Evolutionary conservation across 2,888 invertebrate species (phyloP).

Genomic region (Drosophila kuntzei): DNA sequence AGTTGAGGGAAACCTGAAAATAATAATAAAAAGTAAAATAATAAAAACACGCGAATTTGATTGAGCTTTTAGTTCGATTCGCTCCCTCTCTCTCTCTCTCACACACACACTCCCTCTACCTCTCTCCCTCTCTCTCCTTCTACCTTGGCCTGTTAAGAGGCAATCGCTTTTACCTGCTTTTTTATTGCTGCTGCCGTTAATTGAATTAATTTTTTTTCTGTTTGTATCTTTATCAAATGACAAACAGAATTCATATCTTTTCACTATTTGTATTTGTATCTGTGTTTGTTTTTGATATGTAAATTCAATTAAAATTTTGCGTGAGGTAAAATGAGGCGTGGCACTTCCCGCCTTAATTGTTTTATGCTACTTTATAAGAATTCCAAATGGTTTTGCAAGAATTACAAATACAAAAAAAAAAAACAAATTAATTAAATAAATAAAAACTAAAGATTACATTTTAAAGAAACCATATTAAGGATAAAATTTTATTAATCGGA

Average conservation of each 20-base stretch:
- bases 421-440: not conserved
- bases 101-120: not conserved
- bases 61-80: slow-evolving; percentile 62
- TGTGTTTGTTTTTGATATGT: slow-evolving; percentile 55
- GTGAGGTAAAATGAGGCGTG: slow-evolving; percentile 57
- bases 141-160: slow-evolving; percentile 37
- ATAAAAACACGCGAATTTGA: slow-evolving; percentile 65
- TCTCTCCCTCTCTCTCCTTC: not conserved
- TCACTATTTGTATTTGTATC: slow-evolving; percentile 10
- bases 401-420: not conserved
- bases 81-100: not conserved
- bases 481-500: no score
- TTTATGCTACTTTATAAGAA: no score
- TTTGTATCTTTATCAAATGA: slow-evolving; percentile 60
- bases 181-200: slow-evolving; percentile 70
- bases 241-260: slow-evolving; percentile 61
- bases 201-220: slow-evolving; percentile 69
- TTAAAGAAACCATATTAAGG: not conserved
- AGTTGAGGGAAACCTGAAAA: slow-evolving; percentile 25
- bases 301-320: slow-evolving; percentile 79
- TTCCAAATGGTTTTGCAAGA: no score
- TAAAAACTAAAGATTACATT: not conserved
- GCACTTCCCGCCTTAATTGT: slow-evolving; percentile 46
- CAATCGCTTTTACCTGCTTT: slow-evolving; percentile 45
- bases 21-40: slow-evolving; percentile 23